These are phyloP conservation scores for Melipona quadrifasciata DNA, from an alignment of 1,140 invertebrate genomes.

Conservation along the genomic window DNA sequence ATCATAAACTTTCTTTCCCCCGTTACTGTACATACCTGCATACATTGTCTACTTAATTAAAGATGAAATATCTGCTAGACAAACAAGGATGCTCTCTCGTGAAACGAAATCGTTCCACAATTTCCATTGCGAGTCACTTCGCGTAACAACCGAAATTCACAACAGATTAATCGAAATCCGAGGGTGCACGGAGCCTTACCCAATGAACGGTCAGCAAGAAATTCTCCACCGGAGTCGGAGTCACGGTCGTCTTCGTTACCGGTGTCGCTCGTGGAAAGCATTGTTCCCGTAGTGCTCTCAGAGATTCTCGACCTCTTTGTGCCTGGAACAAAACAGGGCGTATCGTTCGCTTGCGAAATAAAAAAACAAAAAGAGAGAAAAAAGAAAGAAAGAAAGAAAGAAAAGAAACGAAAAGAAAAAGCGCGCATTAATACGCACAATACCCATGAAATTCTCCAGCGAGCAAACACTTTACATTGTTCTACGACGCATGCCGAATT, in stretches of 20 bases:
- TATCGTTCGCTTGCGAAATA: conserved; percentile 39
- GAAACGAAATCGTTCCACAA: background rate
- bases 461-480: conserved; percentile 52
- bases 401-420: conserved; percentile 25
- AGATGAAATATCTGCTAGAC: background rate
- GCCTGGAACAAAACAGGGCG: conserved; percentile 76
- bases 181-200: conserved; percentile 35
- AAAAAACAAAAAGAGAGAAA: background rate
- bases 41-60: no score
- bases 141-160: background rate
- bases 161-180: background rate
- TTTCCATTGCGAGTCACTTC: background rate
- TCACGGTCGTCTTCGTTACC: conserved; percentile 82
- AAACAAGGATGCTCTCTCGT: background rate
- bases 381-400: background rate
- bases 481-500: conserved; percentile 51
- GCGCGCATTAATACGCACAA: conserved; percentile 46
- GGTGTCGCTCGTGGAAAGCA: conserved; percentile 79
- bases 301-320: conserved; percentile 68
- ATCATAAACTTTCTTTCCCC: no score
- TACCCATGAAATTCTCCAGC: conserved; percentile 49
- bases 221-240: conserved; percentile 80
- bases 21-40: background rate
- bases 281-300: conserved; percentile 80
- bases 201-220: conserved; percentile 60